Conservation (phyloP, 2,888 invertebrate species). For the Platerodrilus igneus region DNA sequence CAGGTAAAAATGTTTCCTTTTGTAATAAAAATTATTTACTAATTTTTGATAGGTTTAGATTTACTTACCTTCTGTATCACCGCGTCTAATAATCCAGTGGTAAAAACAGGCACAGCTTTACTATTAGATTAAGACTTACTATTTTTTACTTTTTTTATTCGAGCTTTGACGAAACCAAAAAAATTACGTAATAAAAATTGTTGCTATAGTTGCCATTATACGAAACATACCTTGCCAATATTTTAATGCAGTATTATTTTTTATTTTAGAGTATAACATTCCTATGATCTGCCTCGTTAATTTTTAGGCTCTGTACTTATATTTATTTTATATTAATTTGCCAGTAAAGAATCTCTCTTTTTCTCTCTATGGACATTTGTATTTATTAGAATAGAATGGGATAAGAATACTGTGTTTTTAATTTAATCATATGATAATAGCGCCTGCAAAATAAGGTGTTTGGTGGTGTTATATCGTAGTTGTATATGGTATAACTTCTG, state of each 20-base stretch:
- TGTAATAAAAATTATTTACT: too few relatives aligned
- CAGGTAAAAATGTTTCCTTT: too few relatives aligned
- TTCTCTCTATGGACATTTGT: constrained; percentile 24
- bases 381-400: constrained; percentile 21
- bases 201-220: constrained; percentile 13
- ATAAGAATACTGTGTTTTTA: constrained; percentile 19
- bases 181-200: constrained; percentile 11
- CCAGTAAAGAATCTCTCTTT: constrained; percentile 14
- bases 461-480: constrained; percentile 16
- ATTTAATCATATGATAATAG: constrained; percentile 17
- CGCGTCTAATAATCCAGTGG: too few relatives aligned
- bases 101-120: too few relatives aligned
- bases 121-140: constrained; percentile 1
- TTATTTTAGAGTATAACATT: constrained; percentile 5
- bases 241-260: constrained; percentile 21
- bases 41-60: too few relatives aligned
- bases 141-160: too few relatives aligned
- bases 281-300: background rate
- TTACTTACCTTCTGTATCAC: too few relatives aligned
- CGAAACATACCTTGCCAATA: constrained; percentile 13
- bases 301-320: constrained; percentile 3
- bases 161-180: background rate
- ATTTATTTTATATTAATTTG: background rate
- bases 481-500: constrained; percentile 16
- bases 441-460: constrained; percentile 11